Percentiles rank a stretch among this genome's conserved stretches.
phyloP scores from a whole-genome alignment of 2,797 vertebrate genomes.

The Artibeus lituratus region DNA sequence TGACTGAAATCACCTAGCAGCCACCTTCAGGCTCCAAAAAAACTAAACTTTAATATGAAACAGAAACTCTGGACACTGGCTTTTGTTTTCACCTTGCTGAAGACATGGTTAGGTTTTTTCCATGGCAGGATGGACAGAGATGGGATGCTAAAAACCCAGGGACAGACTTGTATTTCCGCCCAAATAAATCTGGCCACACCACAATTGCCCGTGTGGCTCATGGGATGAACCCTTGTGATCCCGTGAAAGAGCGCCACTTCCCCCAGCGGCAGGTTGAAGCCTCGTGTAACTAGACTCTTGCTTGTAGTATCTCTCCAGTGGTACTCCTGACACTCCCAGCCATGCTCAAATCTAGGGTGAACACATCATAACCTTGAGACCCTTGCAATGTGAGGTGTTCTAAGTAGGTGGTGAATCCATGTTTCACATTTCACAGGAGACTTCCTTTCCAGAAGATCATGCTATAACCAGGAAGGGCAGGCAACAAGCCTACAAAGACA shows the following conservation, averaged over 20 bases:
- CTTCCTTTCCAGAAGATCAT: not conserved
- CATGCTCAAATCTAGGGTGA: not conserved
- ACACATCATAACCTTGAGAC: not conserved
- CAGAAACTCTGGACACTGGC: not conserved
- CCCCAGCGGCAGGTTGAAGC: not conserved
- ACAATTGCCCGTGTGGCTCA: not conserved
- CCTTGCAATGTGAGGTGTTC: not conserved
- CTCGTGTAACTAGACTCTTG: not conserved
- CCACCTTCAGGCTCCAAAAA: not conserved
- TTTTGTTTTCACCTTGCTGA: not conserved
- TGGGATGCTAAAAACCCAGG: not conserved
- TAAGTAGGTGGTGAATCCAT: not conserved
- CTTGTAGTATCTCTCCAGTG: not conserved
- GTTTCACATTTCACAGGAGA: not conserved
- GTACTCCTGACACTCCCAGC: not conserved
- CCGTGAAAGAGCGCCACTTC: not conserved
- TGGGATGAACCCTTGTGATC: not conserved
- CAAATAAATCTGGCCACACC: not conserved
- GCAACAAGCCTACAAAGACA: not conserved
- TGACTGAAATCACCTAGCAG: not conserved
- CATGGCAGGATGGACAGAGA: not conserved
- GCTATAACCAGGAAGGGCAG: not conserved
- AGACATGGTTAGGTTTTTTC: not conserved
- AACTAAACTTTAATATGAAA: not conserved
- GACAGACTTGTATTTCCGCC: not conserved